Evolutionary conservation across 1,140 invertebrate genomes (phyloP).

Genomic region (Arctopsyche grandis): DNA sequence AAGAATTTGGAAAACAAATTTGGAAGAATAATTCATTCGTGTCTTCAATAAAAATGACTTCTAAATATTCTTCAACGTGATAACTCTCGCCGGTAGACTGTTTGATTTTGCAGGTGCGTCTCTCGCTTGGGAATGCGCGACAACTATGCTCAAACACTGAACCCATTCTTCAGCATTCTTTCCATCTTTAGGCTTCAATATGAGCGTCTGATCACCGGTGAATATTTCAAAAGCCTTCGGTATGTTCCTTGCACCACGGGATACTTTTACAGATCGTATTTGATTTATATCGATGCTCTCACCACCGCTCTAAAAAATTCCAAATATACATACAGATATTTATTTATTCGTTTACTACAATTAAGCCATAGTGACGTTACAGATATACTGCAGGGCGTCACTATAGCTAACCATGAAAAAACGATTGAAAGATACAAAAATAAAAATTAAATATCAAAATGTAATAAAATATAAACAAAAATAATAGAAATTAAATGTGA

Average conservation of each 20-base stretch:
- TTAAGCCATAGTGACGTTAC: too few relatives aligned
- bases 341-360: too few relatives aligned
- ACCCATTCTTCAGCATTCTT: conserved; percentile 96
- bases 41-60: too few relatives aligned
- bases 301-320: conserved; percentile 71
- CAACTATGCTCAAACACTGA: conserved; percentile 87
- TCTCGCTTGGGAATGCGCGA: conserved; percentile 79
- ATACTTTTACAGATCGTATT: conserved; percentile 91
- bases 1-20: not conserved
- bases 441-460: too few relatives aligned
- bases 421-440: too few relatives aligned
- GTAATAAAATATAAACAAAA: too few relatives aligned
- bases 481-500: too few relatives aligned
- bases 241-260: conserved; percentile 84
- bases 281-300: conserved; percentile 88
- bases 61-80: conserved; percentile 64
- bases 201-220: conserved; percentile 89
- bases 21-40: too few relatives aligned
- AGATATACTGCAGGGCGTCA: too few relatives aligned
- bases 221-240: conserved; percentile 97
- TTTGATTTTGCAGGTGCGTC: conserved; percentile 76
- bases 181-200: conserved; percentile 93
- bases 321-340: conserved; percentile 1
- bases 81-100: conserved; percentile 72
- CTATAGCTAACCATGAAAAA: too few relatives aligned